phyloP scores from a whole-genome alignment of 2,113 vertebrate genomes.

The Brachionichthys hirsutus region DNA sequence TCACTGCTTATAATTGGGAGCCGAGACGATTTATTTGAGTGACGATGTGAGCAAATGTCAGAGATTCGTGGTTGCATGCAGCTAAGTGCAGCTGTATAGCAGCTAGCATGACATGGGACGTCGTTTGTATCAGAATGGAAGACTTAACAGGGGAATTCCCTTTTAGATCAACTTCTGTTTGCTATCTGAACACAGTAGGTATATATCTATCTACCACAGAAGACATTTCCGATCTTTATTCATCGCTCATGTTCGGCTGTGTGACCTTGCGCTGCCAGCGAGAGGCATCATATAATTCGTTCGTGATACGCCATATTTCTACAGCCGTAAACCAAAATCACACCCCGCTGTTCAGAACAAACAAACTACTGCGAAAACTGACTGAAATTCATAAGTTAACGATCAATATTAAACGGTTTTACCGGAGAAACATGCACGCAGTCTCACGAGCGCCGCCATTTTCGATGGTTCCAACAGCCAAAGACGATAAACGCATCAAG shows the following conservation, averaged over 20 bases:
- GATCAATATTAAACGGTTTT: conserved; percentile 29
- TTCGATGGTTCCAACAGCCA: conserved; percentile 49
- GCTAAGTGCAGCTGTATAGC: background rate
- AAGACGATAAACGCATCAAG: conserved; percentile 30
- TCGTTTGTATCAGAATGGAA: background rate
- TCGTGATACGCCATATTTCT: background rate
- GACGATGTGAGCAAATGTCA: too few relatives aligned
- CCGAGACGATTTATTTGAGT: too few relatives aligned
- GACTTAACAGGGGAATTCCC: too few relatives aligned
- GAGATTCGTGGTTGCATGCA: background rate
- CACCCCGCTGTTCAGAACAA: background rate
- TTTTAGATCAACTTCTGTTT: background rate
- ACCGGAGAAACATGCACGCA: conserved; percentile 79
- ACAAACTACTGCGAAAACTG: background rate
- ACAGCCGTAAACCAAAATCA: accelerated
- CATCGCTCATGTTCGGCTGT: conserved; percentile 5
- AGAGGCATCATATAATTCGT: conserved; percentile 21
- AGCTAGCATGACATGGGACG: too few relatives aligned
- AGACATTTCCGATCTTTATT: background rate
- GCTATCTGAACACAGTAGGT: background rate
- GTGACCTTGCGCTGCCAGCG: conserved; percentile 64
- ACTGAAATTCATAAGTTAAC: background rate
- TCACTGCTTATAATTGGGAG: too few relatives aligned
- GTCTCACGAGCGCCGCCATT: conserved; percentile 78
- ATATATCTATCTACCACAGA: accelerated